Evolutionary conservation across 2,797 vertebrate species (phyloP).

Genomic region (Lutjanus campechanus): DNA sequence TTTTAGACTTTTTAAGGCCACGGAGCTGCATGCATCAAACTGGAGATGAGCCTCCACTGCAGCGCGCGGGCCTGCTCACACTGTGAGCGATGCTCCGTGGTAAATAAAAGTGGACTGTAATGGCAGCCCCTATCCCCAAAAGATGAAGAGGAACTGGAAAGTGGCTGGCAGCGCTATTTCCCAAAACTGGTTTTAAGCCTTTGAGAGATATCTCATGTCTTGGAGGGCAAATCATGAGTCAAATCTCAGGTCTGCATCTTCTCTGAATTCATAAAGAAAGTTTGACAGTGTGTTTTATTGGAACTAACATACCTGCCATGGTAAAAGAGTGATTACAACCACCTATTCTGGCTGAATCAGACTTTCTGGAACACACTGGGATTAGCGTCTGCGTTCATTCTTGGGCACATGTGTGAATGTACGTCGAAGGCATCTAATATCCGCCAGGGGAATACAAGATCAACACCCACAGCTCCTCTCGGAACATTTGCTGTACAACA

Average conservation of each 20-base stretch:
- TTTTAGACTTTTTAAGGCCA: conserved; percentile 33
- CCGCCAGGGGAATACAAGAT: not conserved
- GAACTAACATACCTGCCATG: not conserved
- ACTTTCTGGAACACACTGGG: not conserved
- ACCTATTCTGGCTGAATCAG: not conserved
- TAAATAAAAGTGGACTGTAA: conserved; percentile 32
- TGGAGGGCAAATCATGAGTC: not conserved
- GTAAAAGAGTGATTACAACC: not conserved
- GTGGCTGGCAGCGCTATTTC: conserved; percentile 15
- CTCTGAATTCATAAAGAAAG: not conserved
- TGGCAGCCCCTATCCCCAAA: conserved; percentile 9
- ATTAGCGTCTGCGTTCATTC: not conserved
- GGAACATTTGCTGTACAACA: conserved; percentile 39
- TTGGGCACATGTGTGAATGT: not conserved
- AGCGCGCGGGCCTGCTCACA: not conserved
- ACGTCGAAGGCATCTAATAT: conserved; percentile 14
- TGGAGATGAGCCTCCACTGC: not conserved
- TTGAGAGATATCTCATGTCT: not conserved
- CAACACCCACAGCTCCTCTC: conserved; percentile 12
- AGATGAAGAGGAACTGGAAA: conserved; percentile 13
- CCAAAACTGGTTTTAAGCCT: conserved; percentile 21
- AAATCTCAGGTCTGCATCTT: not conserved
- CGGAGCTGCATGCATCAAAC: conserved; percentile 8
- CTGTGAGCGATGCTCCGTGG: conserved; percentile 17
- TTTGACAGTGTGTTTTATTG: not conserved